These are phyloP conservation scores for Mesaphorura yosii DNA, from an alignment of 1,140 invertebrate species.

Conservation along the genomic window DNA sequence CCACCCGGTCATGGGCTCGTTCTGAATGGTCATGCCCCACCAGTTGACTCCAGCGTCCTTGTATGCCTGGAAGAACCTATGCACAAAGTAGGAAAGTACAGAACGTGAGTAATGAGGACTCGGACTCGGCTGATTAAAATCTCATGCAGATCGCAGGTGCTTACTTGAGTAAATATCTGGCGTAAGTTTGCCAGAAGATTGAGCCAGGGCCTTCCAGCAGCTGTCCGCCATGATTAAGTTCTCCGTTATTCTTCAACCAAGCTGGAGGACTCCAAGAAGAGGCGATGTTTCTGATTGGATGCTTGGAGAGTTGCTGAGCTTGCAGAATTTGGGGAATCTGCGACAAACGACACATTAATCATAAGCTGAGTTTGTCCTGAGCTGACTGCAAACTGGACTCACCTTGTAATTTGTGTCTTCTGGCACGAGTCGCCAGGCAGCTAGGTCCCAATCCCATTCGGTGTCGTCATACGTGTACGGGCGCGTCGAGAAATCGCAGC, in stretches of 20 bases:
- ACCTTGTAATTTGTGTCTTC: constrained; percentile 53
- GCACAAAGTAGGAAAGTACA: background rate
- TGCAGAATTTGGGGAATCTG: constrained; percentile 53
- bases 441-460: constrained; percentile 48
- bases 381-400: constrained; percentile 16
- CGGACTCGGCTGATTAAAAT: background rate
- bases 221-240: constrained; percentile 23
- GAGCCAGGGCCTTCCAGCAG: constrained; percentile 16
- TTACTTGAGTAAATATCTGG: constrained; percentile 24
- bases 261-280: constrained; percentile 71
- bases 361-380: background rate
- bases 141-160: background rate
- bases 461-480: constrained; percentile 51
- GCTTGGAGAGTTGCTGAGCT: constrained; percentile 38
- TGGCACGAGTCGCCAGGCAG: constrained; percentile 48
- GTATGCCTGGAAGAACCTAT: constrained; percentile 36
- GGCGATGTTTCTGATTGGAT: constrained; percentile 46
- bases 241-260: constrained; percentile 68
- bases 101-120: background rate
- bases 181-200: constrained; percentile 19
- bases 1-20: constrained; percentile 34
- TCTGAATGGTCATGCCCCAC: constrained; percentile 50
- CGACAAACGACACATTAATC: background rate
- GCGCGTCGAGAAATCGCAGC: constrained; percentile 62
- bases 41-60: constrained; percentile 41